Conservation (phyloP, 1,140 invertebrate genomes). For the Drosophila sproati region DNA sequence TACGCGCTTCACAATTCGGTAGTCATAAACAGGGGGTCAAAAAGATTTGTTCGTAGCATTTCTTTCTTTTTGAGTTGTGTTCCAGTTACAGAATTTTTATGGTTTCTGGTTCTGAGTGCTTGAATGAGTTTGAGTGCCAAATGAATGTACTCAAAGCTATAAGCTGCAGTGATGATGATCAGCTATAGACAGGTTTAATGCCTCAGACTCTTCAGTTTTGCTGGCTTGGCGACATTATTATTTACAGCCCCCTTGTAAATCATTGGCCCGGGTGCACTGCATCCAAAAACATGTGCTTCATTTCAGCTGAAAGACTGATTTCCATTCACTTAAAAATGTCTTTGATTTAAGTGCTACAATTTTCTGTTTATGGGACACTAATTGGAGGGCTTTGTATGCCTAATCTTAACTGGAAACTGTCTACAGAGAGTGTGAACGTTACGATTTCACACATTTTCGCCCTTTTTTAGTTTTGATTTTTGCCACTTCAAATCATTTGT, state of each 20-base stretch:
- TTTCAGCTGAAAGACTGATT: conserved; percentile 20
- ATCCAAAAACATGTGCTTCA: conserved; percentile 31
- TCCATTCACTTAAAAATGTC: conserved; percentile 38
- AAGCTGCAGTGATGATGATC: conserved; percentile 33
- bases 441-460: conserved; percentile 46
- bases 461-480: conserved; percentile 8
- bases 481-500: conserved; percentile 34
- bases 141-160: conserved; percentile 39
- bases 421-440: background rate
- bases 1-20: conserved; percentile 46
- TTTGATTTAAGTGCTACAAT: conserved; percentile 9
- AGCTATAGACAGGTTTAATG: conserved; percentile 26
- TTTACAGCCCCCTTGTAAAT: conserved; percentile 49
- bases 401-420: conserved; percentile 35
- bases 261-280: background rate
- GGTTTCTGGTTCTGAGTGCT: conserved; percentile 13
- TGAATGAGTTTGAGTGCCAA: conserved; percentile 36
- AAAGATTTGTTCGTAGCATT: conserved; percentile 16
- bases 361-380: conserved; percentile 34
- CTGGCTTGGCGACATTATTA: conserved; percentile 40
- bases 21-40: conserved; percentile 52
- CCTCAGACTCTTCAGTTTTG: conserved; percentile 12
- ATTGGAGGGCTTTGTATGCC: conserved; percentile 47
- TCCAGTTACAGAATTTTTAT: conserved; percentile 37
- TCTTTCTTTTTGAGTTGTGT: conserved; percentile 1